Evolutionary conservation across 2,888 invertebrate species (phyloP).

Genomic region (Leptinotarsa juncta): DNA sequence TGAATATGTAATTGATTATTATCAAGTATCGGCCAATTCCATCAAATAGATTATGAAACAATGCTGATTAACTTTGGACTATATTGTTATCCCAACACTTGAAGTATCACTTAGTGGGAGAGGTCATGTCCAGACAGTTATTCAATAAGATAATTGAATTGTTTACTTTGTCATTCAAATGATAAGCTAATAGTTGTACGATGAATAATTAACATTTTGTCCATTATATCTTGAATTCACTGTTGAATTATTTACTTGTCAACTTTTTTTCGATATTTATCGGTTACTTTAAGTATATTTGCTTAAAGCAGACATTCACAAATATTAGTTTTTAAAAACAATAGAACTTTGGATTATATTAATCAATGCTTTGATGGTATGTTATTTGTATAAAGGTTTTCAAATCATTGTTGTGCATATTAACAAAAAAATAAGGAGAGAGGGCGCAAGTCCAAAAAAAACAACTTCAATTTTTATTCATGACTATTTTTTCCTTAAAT

Average conservation of each 20-base stretch:
- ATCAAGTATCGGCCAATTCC: no score
- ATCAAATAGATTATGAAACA: neutral
- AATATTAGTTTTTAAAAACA: conserved; percentile 1
- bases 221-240: neutral
- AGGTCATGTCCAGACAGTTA: conserved; percentile 9
- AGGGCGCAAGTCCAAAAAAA: no score
- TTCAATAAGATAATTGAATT: conserved; percentile 3
- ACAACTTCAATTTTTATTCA: no score
- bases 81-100: neutral
- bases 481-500: no score
- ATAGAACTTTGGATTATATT: neutral
- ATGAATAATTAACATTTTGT: neutral
- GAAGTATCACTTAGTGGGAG: conserved; percentile 9
- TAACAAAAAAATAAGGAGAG: no score
- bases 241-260: neutral
- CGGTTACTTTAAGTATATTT: no score
- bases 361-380: neutral
- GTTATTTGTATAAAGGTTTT: no score
- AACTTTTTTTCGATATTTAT: neutral
- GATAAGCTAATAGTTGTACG: neutral
- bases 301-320: neutral
- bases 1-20: no score
- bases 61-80: neutral
- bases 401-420: no score
- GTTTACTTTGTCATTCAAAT: neutral